These are phyloP conservation scores for Xenopus petersii DNA, from an alignment of 2,797 vertebrate genomes.

Conservation along the genomic window DNA sequence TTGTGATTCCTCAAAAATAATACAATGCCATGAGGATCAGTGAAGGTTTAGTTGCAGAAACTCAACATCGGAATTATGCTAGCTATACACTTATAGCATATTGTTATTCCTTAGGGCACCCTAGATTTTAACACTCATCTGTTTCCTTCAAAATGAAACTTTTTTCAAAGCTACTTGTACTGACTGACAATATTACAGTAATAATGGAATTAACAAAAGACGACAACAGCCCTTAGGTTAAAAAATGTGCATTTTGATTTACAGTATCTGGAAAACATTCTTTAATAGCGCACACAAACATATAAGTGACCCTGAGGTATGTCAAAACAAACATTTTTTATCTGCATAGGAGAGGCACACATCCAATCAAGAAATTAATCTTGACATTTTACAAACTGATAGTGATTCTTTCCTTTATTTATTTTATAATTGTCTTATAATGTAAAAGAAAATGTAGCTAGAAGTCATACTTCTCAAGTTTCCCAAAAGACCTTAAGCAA, in stretches of 20 bases:
- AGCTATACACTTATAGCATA: too few species aligned
- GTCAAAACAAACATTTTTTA: conserved; percentile 55
- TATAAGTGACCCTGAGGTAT: conserved; percentile 52
- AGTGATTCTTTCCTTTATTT: conserved; percentile 42
- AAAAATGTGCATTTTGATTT: conserved; percentile 53
- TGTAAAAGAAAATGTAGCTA: conserved; percentile 40
- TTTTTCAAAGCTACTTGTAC: conserved; percentile 8
- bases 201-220: conserved; percentile 51
- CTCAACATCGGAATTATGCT: too few species aligned
- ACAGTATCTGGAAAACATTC: conserved; percentile 53
- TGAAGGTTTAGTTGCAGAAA: too few species aligned
- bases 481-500: conserved; percentile 32
- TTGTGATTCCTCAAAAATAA: too few species aligned
- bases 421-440: conserved; percentile 47
- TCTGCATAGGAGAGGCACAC: conserved; percentile 50
- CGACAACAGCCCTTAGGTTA: conserved; percentile 57
- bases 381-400: conserved; percentile 59
- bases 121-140: too few species aligned
- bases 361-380: conserved; percentile 65
- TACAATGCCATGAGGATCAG: too few species aligned
- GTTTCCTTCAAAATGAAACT: too few species aligned
- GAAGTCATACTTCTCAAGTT: conserved; percentile 33
- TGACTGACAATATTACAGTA: conserved; percentile 49
- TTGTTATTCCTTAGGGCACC: too few species aligned
- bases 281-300: conserved; percentile 51